Conservation (phyloP, 2,888 invertebrate genomes). For the Steinernema carpocapsae region DNA sequence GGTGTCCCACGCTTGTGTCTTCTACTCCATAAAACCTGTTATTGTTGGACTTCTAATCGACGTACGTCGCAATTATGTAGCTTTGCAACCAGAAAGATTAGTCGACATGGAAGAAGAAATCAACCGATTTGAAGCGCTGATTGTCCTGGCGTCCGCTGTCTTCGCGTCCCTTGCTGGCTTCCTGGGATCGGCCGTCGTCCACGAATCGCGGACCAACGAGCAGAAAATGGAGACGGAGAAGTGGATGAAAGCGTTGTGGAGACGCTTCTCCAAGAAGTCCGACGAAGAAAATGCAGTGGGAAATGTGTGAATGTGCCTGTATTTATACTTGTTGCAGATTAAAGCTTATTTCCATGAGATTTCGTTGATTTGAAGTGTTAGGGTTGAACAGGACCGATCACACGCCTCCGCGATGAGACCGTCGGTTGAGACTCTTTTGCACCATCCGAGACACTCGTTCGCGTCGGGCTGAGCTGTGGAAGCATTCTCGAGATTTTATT, state of each 20-base stretch:
- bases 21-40: background rate
- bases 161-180: background rate
- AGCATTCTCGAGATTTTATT: too few relatives aligned
- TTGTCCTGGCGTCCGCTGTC: background rate
- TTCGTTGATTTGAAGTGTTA: too few relatives aligned
- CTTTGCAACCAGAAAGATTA: background rate
- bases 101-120: background rate
- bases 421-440: too few relatives aligned
- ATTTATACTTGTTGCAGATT: too few relatives aligned
- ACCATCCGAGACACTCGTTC: too few relatives aligned
- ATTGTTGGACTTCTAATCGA: conserved; percentile 1
- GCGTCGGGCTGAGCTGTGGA: too few relatives aligned
- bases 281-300: too few relatives aligned
- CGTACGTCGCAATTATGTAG: background rate
- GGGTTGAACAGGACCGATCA: too few relatives aligned
- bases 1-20: background rate
- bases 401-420: too few relatives aligned
- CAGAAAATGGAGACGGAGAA: background rate
- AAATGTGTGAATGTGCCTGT: too few relatives aligned
- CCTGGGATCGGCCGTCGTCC: background rate
- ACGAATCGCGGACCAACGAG: background rate
- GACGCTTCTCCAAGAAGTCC: background rate
- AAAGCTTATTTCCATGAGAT: too few relatives aligned
- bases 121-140: background rate
- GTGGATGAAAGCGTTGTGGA: background rate